Evolutionary conservation across 2,888 invertebrate genomes (phyloP).

Genomic region (Pasiphila rectangulata): DNA sequence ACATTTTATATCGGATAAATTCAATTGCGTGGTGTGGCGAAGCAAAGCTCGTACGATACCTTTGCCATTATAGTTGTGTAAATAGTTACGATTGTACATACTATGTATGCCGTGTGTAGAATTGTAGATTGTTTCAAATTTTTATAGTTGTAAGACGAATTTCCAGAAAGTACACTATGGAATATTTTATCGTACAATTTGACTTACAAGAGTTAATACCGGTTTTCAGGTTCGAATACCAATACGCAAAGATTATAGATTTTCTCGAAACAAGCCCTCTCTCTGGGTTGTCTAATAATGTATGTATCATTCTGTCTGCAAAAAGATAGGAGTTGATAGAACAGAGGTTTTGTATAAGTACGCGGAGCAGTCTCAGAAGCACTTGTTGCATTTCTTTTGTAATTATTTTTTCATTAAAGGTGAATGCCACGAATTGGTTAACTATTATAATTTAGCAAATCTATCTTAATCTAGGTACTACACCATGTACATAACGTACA

Average conservation of each 20-base stretch:
- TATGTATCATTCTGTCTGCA: conserved; percentile 1
- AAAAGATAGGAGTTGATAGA: conserved; percentile 45
- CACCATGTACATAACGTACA: conserved; percentile 62
- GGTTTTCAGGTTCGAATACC: conserved; percentile 12
- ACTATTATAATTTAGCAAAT: conserved; percentile 60
- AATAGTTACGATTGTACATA: conserved; percentile 75
- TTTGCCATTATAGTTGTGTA: conserved; percentile 68
- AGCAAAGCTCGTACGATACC: conserved; percentile 47
- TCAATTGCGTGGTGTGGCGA: conserved; percentile 45
- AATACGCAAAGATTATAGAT: conserved; percentile 16
- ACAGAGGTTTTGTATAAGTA: conserved; percentile 22
- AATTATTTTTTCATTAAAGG: conserved; percentile 54
- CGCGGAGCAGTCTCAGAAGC: conserved; percentile 29
- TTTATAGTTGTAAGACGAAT: conserved; percentile 63
- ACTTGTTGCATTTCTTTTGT: conserved; percentile 39
- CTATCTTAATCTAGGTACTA: conserved; percentile 49
- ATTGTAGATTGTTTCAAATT: conserved; percentile 70
- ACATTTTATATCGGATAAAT: conserved; percentile 30
- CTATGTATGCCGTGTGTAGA: conserved; percentile 75
- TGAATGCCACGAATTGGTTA: conserved; percentile 64
- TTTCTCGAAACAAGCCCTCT: conserved; percentile 7
- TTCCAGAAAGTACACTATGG: conserved; percentile 50
- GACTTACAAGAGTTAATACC: conserved; percentile 22
- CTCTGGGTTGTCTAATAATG: conserved; percentile 10
- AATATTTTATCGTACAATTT: conserved; percentile 37